phyloP scores from a whole-genome alignment of 2,888 invertebrate species.

The Unio delphinus region DNA sequence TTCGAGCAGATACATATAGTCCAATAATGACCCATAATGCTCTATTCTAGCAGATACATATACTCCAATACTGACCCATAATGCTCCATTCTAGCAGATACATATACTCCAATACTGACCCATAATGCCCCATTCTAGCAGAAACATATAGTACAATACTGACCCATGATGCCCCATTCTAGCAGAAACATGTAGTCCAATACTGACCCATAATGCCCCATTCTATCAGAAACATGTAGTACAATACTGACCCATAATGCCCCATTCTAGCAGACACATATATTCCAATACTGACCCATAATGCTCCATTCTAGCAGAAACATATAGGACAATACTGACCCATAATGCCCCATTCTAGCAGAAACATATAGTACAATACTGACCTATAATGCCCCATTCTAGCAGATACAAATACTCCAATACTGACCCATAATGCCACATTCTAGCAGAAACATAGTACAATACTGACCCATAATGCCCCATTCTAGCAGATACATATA shows the following conservation, averaged over 20 bases:
- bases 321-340: slow-evolving; percentile 55
- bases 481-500: slow-evolving; percentile 38
- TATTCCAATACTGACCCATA: slow-evolving; percentile 37
- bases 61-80: slow-evolving; percentile 37
- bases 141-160: slow-evolving; percentile 61
- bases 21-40: slow-evolving; percentile 47
- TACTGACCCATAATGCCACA: slow-evolving; percentile 58
- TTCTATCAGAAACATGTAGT: slow-evolving; percentile 60
- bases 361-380: slow-evolving; percentile 4
- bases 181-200: no score
- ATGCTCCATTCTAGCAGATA: slow-evolving; percentile 56
- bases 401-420: slow-evolving; percentile 25
- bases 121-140: slow-evolving; percentile 54
- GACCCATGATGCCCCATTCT: background rate
- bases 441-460: slow-evolving; percentile 59
- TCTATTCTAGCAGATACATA: slow-evolving; percentile 49
- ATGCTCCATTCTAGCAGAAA: slow-evolving; percentile 60
- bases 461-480: slow-evolving; percentile 59
- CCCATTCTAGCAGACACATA: no score
- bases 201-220: slow-evolving; percentile 58
- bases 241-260: slow-evolving; percentile 29
- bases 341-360: no score
- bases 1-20: slow-evolving; percentile 33
- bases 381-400: slow-evolving; percentile 57
- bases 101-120: slow-evolving; percentile 34